Evolutionary conservation across 1,140 invertebrate genomes (phyloP).

Genomic region (Archivesica marissinica): DNA sequence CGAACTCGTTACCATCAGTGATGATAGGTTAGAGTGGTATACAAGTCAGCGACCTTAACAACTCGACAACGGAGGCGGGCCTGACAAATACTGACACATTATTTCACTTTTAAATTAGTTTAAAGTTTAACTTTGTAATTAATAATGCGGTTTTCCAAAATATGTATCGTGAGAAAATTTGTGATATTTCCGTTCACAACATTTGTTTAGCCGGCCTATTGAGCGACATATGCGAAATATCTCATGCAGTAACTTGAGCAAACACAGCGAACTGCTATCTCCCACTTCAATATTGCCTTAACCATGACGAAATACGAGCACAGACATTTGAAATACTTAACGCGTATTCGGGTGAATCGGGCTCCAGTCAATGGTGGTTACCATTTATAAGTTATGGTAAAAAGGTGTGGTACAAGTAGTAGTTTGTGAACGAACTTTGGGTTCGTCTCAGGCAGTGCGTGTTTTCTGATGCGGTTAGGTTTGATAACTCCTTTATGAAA

Average conservation of each 20-base stretch:
- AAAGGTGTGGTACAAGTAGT: no score
- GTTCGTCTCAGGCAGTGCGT: neutral
- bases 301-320: neutral
- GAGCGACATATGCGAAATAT: neutral
- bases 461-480: slow-evolving; percentile 5
- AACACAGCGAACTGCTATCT: slow-evolving; percentile 1
- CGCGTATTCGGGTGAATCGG: neutral
- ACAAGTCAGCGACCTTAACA: no score
- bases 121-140: no score
- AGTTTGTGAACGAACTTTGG: no score
- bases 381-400: no score
- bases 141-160: no score
- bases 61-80: no score
- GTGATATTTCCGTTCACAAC: neutral
- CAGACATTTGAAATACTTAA: neutral
- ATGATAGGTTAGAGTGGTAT: no score
- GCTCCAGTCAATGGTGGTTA: neutral
- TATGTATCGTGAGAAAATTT: slow-evolving; percentile 1
- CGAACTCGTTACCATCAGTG: no score
- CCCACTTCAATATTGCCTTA: neutral
- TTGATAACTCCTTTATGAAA: slow-evolving; percentile 10
- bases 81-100: no score
- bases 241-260: neutral
- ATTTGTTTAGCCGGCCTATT: neutral
- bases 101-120: no score